phyloP scores from a whole-genome alignment of 2,888 invertebrate species.

The Epiperipatus broadwayi region DNA sequence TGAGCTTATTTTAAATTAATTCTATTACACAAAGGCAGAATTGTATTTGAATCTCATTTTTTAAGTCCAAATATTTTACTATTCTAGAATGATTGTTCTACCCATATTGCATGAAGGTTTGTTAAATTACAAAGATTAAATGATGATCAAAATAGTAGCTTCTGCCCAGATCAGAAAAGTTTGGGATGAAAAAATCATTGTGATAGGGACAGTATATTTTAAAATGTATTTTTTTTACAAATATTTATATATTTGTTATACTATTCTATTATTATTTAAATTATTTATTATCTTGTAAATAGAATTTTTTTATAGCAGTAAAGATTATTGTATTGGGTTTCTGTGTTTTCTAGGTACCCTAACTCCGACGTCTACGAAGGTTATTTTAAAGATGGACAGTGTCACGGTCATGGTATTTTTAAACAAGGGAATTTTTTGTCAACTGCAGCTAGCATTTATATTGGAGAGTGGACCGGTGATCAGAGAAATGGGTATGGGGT shows the following conservation, averaged over 20 bases:
- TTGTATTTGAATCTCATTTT: no score
- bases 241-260: not conserved
- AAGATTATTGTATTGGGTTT: not conserved
- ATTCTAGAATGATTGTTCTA: no score
- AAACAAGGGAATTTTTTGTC: conserved; percentile 57
- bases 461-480: conserved; percentile 68
- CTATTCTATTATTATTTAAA: not conserved
- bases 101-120: no score
- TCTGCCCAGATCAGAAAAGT: no score
- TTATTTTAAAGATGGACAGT: conserved; percentile 59
- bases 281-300: not conserved
- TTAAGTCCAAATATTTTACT: no score
- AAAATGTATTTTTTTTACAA: no score
- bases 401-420: conserved; percentile 65
- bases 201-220: no score
- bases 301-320: conserved; percentile 1
- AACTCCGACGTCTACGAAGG: conserved; percentile 68
- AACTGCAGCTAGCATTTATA: conserved; percentile 54
- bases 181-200: no score
- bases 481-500: conserved; percentile 67
- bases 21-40: no score
- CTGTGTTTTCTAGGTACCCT: conserved; percentile 36
- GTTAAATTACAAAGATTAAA: no score
- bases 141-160: no score
- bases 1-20: no score